phyloP scores from a whole-genome alignment of 2,113 vertebrate species.

The Eretmochelys imbricata region DNA sequence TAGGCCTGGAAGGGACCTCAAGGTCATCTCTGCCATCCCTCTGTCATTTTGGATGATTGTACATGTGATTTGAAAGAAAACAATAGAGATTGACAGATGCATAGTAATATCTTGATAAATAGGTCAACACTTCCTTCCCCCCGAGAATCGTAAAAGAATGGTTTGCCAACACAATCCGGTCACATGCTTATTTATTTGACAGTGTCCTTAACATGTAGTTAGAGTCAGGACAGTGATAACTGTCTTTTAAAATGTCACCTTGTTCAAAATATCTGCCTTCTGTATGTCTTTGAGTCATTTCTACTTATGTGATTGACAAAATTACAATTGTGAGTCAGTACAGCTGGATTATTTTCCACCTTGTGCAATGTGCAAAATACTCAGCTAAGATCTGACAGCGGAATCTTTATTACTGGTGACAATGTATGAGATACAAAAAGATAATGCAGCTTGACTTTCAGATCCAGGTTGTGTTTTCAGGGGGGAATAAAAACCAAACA shows the following conservation, averaged over 20 bases:
- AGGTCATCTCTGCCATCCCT: background rate
- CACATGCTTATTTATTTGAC: background rate
- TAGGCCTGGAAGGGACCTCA: background rate
- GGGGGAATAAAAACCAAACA: background rate
- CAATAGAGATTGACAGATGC: background rate
- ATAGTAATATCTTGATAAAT: background rate
- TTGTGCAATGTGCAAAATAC: background rate
- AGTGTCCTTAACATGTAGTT: background rate
- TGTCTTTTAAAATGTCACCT: background rate
- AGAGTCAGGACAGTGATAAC: background rate
- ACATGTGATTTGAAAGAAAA: background rate
- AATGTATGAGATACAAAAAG: background rate
- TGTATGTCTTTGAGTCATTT: background rate
- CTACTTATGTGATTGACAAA: background rate
- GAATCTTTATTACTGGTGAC: background rate
- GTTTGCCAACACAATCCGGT: background rate
- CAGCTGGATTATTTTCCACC: background rate
- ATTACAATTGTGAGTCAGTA: background rate
- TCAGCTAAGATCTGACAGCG: background rate
- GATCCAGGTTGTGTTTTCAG: background rate
- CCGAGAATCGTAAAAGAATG: background rate
- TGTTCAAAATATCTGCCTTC: background rate
- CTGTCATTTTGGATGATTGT: background rate
- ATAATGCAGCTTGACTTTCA: background rate
- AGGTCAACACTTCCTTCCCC: background rate